Percentiles rank a stretch among this genome's conserved stretches.
These are phyloP conservation scores for Lasioglossum calceatum DNA, from an alignment of 2,888 invertebrate genomes.

Conservation along the genomic window DNA sequence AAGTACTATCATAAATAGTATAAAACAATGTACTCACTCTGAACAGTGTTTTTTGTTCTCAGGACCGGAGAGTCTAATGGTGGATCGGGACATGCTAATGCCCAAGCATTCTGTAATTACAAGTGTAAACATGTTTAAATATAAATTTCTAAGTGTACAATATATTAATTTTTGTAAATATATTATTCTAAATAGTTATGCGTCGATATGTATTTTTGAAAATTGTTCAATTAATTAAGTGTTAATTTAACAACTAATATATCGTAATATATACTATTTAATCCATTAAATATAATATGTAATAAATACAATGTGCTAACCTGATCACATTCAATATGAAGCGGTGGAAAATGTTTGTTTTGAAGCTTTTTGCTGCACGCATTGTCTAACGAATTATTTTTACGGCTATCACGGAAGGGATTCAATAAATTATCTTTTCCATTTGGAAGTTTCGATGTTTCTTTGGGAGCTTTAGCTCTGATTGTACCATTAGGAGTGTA, in stretches of 20 bases:
- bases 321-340: conserved; percentile 89
- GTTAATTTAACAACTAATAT: background rate
- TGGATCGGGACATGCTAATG: conserved; percentile 81
- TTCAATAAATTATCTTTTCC: conserved; percentile 36
- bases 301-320: conserved; percentile 85
- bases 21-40: conserved; percentile 61
- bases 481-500: conserved; percentile 70
- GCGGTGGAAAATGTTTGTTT: conserved; percentile 80
- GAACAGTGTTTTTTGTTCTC: conserved; percentile 70
- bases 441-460: conserved; percentile 45
- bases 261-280: background rate
- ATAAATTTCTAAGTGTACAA: background rate
- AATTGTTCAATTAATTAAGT: background rate
- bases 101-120: conserved; percentile 87
- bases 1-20: background rate
- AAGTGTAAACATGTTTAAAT: conserved; percentile 18
- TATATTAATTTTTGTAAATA: background rate
- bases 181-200: background rate
- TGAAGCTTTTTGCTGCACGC: conserved; percentile 25
- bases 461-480: conserved; percentile 41
- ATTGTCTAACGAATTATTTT: conserved; percentile 36
- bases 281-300: conserved; percentile 11
- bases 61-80: conserved; percentile 81
- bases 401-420: conserved; percentile 24
- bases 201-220: background rate